phyloP scores from a whole-genome alignment of 2,797 vertebrate genomes.

The Trachurus trachurus region DNA sequence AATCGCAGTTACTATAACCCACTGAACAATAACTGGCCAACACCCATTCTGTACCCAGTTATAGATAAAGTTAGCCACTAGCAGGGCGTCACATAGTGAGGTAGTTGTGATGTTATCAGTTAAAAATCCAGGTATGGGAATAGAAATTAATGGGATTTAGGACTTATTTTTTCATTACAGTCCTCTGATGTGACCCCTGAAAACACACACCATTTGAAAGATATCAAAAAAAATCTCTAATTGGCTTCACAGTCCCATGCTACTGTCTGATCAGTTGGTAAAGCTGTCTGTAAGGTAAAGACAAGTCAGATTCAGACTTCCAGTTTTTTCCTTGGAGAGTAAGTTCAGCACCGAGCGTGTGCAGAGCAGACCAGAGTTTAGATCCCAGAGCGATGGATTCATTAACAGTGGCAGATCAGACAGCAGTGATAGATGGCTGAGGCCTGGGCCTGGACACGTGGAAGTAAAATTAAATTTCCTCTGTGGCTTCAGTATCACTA shows the following conservation, averaged over 20 bases:
- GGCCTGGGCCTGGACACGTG: conserved; percentile 21
- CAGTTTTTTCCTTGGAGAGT: neutral
- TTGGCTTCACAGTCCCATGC: conserved; percentile 30
- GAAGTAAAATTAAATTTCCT: conserved; percentile 21
- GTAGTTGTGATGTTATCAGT: no score
- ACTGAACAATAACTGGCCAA: neutral
- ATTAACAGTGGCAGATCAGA: conserved; percentile 35
- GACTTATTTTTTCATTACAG: neutral
- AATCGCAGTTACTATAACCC: neutral
- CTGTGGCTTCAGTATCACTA: conserved; percentile 13
- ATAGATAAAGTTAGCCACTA: no score
- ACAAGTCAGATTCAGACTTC: conserved; percentile 33
- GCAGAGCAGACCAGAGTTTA: conserved; percentile 30
- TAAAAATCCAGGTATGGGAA: no score
- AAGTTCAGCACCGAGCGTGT: neutral
- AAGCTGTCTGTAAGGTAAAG: conserved; percentile 19
- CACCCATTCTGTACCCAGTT: no score
- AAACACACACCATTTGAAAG: conserved; percentile 9
- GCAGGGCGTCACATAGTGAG: no score
- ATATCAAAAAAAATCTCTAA: conserved; percentile 13
- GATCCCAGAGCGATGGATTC: conserved; percentile 37
- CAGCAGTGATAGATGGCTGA: conserved; percentile 48
- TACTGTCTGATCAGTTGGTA: conserved; percentile 2
- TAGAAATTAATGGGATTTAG: neutral
- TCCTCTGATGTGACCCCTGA: neutral